phyloP scores from a whole-genome alignment of 2,113 vertebrate species.

The Ammodytes marinus region DNA sequence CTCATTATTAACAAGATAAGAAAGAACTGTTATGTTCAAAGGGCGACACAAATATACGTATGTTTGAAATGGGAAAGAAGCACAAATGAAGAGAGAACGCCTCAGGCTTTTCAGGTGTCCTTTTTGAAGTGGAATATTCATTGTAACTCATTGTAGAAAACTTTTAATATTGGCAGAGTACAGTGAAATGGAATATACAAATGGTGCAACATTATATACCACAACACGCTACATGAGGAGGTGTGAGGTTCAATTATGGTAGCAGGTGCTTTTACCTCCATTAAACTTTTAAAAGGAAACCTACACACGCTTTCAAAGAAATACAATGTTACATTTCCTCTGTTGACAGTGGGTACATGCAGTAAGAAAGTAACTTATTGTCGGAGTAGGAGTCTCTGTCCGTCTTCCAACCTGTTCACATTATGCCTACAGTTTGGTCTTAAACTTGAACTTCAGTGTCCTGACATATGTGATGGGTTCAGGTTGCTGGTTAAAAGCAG shows the following conservation, averaged over 20 bases:
- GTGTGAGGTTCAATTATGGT: constrained; percentile 1
- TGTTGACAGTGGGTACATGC: neutral
- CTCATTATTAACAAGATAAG: neutral
- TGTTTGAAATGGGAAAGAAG: constrained; percentile 7
- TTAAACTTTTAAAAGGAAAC: constrained; percentile 42
- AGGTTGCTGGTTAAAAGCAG: constrained; percentile 58
- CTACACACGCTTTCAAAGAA: neutral
- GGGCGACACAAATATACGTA: neutral
- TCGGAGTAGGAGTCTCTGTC: neutral
- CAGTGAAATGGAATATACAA: constrained; percentile 5
- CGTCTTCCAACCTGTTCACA: constrained; percentile 24
- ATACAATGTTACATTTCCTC: neutral
- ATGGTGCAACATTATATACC: constrained; percentile 1
- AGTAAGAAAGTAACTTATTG: constrained; percentile 5
- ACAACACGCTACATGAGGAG: neutral
- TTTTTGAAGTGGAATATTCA: neutral
- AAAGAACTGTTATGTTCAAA: neutral
- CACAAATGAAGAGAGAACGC: constrained; percentile 16
- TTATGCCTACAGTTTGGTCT: constrained; percentile 11
- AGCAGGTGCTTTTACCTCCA: constrained; percentile 10
- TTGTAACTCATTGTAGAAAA: neutral
- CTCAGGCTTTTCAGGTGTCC: constrained; percentile 8
- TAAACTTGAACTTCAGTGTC: constrained; percentile 65
- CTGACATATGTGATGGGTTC: constrained; percentile 42
- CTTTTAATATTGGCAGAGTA: constrained; percentile 1